These are phyloP conservation scores for Phrixothrix hirtus DNA, from an alignment of 2,888 invertebrate genomes.

Conservation along the genomic window DNA sequence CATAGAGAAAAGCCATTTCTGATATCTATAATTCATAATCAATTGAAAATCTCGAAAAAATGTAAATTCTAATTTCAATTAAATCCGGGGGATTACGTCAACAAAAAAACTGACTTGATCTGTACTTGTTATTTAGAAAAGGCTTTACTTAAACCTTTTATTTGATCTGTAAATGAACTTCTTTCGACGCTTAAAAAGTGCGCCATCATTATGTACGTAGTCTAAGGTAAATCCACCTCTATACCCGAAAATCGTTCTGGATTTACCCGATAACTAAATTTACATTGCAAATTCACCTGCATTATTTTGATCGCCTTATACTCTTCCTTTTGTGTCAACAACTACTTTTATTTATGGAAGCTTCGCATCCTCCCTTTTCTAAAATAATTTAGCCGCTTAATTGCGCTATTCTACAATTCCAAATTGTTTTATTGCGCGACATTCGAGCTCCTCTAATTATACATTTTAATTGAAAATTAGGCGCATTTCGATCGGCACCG, in stretches of 20 bases:
- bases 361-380: background rate
- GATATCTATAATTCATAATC: too few relatives aligned
- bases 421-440: background rate
- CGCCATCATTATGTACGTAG: constrained; percentile 20
- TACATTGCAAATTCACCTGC: constrained; percentile 31
- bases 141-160: background rate
- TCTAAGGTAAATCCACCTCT: constrained; percentile 21
- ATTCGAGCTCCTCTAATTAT: too few relatives aligned
- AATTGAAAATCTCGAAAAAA: background rate
- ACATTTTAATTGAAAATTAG: too few relatives aligned
- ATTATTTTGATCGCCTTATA: constrained; percentile 32
- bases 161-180: constrained; percentile 8
- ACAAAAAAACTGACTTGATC: background rate
- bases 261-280: constrained; percentile 29
- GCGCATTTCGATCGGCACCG: too few relatives aligned
- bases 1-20: background rate
- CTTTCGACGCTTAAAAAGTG: constrained; percentile 12
- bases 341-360: constrained; percentile 13
- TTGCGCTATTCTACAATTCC: background rate
- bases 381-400: background rate
- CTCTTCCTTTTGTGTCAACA: constrained; percentile 31
- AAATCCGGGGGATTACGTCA: background rate
- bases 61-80: background rate
- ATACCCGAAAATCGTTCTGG: constrained; percentile 30
- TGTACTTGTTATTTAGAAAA: background rate